These are phyloP conservation scores for Ophiodon elongatus DNA, from an alignment of 2,113 vertebrate genomes.

Conservation along the genomic window DNA sequence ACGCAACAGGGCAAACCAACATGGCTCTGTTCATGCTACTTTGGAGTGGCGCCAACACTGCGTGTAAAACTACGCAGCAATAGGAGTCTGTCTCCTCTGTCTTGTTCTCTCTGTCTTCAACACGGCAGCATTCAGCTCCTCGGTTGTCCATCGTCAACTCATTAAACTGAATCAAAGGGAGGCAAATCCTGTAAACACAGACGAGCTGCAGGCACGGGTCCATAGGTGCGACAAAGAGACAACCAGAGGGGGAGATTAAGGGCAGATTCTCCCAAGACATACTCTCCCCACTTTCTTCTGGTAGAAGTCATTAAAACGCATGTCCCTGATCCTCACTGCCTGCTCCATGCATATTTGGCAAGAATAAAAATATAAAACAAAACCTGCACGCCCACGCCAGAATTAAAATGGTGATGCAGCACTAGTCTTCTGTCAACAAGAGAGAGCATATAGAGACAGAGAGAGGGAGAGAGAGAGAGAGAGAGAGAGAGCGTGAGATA, in stretches of 20 bases:
- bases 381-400: slow-evolving; percentile 56
- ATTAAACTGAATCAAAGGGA: slow-evolving; percentile 72
- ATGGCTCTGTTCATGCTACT: not conserved
- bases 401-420: slow-evolving; percentile 79
- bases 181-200: slow-evolving; percentile 69
- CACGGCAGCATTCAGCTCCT: slow-evolving; percentile 26
- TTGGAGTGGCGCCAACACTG: not conserved
- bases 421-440: slow-evolving; percentile 73
- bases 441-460: slow-evolving; percentile 50
- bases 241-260: slow-evolving; percentile 41
- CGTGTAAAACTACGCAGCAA: slow-evolving; percentile 27
- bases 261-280: slow-evolving; percentile 50
- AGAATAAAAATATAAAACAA: slow-evolving; percentile 29
- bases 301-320: slow-evolving; percentile 72
- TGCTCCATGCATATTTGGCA: slow-evolving; percentile 46
- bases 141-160: slow-evolving; percentile 42
- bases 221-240: slow-evolving; percentile 48
- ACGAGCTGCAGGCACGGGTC: slow-evolving; percentile 34
- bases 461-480: slow-evolving; percentile 36
- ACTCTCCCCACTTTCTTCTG: slow-evolving; percentile 49
- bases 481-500: slow-evolving; percentile 37
- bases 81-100: slow-evolving; percentile 21
- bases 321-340: slow-evolving; percentile 57
- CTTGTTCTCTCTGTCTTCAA: slow-evolving; percentile 35
- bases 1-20: not conserved